A percentile compares a stretch with the other conserved stretches of the same genome.
Conservation (phyloP, 2,888 invertebrate genomes). For the Candidula unifasciata region DNA sequence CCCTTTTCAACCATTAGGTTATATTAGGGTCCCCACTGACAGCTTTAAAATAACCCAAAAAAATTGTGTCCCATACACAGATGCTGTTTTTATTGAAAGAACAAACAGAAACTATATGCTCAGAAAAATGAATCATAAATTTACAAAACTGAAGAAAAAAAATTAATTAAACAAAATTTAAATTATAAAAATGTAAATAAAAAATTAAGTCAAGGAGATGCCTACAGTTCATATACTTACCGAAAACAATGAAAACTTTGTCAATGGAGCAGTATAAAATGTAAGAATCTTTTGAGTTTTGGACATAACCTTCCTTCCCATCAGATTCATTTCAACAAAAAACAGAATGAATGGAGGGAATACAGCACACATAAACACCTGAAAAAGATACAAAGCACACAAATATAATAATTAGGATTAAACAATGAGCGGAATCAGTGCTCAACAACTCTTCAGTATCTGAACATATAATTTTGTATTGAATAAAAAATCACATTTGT, state of each 20-base stretch:
- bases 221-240: constrained; percentile 61
- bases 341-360: constrained; percentile 62
- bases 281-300: constrained; percentile 67
- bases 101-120: too few relatives aligned
- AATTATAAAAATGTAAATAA: not conserved
- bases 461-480: too few relatives aligned
- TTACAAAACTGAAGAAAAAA: too few relatives aligned
- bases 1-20: too few relatives aligned
- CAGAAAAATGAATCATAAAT: too few relatives aligned
- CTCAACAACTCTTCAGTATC: too few relatives aligned
- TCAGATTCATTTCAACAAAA: constrained; percentile 58
- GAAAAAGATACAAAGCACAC: constrained; percentile 19
- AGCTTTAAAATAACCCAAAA: too few relatives aligned
- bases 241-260: constrained; percentile 74
- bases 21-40: too few relatives aligned
- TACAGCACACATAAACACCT: constrained; percentile 64
- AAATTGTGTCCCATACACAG: too few relatives aligned
- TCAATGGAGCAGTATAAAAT: constrained; percentile 76
- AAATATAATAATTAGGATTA: not conserved
- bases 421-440: not conserved
- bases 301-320: constrained; percentile 60
- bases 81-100: too few relatives aligned
- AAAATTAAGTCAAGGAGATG: not conserved
- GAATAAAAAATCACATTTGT: too few relatives aligned
- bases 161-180: too few relatives aligned